Base-by-base conservation (phyloP, 1,140 invertebrate genomes). In the Ceratina japonica region DNA sequence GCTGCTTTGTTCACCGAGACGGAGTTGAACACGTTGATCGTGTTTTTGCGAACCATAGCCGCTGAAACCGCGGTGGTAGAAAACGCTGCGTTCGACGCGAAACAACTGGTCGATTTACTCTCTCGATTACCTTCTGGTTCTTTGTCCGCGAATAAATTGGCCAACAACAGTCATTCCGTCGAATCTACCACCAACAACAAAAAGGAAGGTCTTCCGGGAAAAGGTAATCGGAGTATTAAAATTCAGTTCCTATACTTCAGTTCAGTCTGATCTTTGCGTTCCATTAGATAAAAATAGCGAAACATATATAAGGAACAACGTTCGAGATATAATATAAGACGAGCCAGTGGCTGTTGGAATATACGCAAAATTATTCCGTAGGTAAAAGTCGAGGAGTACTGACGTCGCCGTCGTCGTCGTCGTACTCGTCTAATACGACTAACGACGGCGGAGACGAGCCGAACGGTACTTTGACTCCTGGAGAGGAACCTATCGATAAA, bases 1-100 rank as follows among this genome's bases (percentile, higher is more conserved):
- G 94, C 95, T 44, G 93, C 95, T 31, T 91, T 97, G 3, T 95
- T 96, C 79, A 96, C 95, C 2, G 94, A 96, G 81, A 88, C 91
- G 20, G 95, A 97, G 81, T 90, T 97, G 0, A 92, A 94, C 59
- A 91, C 93, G 73, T 92, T 97, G 83, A 93, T 96, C 82, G 93
- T 92, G 79, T 94, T 94, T 87, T 88, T 93, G 58, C 89, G 90
- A 72, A 81, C 79, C 7, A 79, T 91, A 12, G 83, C 68, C 24
- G 62, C 80, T 44, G 78, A 82, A n/a, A 80, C 79, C 20, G 83
- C 68, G 18, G 77, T 52, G 18, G 77, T 52, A 18, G 86, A 86
- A 58, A 75, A 72, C 16, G 56, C 71, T 7, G 73, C 66, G 0
- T 83, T 90, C 24, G 85, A 91, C 71, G 78, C 86, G 15, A 93